phyloP scores from a whole-genome alignment of 2,797 vertebrate species.

The Rhinophrynus dorsalis region DNA sequence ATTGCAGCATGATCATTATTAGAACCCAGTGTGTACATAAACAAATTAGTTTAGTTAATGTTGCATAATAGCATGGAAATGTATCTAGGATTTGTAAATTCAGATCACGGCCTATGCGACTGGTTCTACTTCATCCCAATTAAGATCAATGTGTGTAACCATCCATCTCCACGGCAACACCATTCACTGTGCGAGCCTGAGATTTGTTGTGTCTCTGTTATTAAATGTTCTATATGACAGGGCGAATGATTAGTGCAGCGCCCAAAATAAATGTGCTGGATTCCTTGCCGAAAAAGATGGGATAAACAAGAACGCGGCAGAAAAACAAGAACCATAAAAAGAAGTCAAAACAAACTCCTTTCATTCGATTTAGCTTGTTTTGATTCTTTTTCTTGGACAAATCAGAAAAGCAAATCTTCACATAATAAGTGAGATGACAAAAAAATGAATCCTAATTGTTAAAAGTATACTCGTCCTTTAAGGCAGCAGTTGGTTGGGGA shows the following conservation, averaged over 20 bases:
- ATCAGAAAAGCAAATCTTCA: no score
- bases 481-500: no score
- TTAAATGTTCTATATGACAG: slow-evolving; percentile 13
- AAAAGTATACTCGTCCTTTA: no score
- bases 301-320: neutral
- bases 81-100: neutral
- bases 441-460: no score
- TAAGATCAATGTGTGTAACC: neutral
- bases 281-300: neutral
- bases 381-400: no score
- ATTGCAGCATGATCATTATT: no score
- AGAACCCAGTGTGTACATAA: neutral
- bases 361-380: no score
- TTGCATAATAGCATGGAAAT: neutral
- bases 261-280: neutral
- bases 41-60: neutral
- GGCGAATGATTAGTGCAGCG: neutral
- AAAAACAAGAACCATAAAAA: neutral
- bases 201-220: neutral
- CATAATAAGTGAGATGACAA: no score
- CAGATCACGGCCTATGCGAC: neutral
- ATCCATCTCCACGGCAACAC: slow-evolving; percentile 2
- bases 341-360: neutral
- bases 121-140: neutral
- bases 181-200: neutral